Base-by-base conservation (phyloP, 1,140 invertebrate species). In the Drosophila quadrilineata region DNA sequence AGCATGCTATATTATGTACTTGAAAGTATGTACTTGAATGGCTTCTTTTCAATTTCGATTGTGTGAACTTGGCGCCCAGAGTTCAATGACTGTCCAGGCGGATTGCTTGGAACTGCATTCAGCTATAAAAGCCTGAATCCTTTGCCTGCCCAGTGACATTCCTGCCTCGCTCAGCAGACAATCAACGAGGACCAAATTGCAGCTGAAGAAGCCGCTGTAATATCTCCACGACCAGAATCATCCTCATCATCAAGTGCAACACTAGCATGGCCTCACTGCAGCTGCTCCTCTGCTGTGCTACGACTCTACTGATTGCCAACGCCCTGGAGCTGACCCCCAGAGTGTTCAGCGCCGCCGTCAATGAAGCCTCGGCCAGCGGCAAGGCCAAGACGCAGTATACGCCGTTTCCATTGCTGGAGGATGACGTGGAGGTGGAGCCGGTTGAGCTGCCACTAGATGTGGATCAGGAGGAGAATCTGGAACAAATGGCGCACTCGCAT, bases 21-120 rank as follows among this genome's bases (percentile, higher is more conserved):
- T n/a, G n/a, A n/a, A n/a, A n/a, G 19, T 38, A 52, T 24, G 62
- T 63, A 14, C 45, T 82, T 84, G 59, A 85, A 74, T 73, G 79
- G 79, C 79, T 84, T 84, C 79, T 74, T 74, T 71, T 80, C 75
- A 80, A 80, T 84, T 77, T 85, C 60, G 40, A 74, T 71, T 68
- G 54, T n/a, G n/a, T 57, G 41, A n/a, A 24, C 17, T 22, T 72
- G 64, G 69, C 65, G 65, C 65, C 69, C 22, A 28, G 28, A 56
- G 76, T 65, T 75, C 76, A 69, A 60, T 74, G 77, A 71, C 77
- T 84, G 60, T 58, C 57, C 56, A 36, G 28, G n/a, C n/a, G n/a
- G n/a, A n/a, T 31, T 31, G 3, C 45, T 22, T 14, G 12, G 29
- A 8, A 19, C 12, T 16, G 12, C 38, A 29, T 8, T 8, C 6